These are phyloP conservation scores for Eupithecia vulgata DNA, from an alignment of 2,888 invertebrate species.

Conservation along the genomic window DNA sequence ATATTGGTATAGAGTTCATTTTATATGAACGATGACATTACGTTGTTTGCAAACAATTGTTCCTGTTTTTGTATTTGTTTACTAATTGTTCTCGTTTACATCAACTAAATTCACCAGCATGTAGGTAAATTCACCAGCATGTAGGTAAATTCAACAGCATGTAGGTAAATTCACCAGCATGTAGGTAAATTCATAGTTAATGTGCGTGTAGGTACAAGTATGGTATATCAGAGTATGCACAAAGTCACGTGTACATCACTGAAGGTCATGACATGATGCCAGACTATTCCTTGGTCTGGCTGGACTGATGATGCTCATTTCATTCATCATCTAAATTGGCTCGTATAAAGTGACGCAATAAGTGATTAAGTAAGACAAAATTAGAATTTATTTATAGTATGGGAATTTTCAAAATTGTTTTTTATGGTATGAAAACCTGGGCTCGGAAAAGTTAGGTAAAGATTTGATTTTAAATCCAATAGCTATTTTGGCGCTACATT, in stretches of 20 bases:
- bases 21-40: no score
- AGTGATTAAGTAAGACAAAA: not conserved
- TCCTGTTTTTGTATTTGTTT: not conserved
- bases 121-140: no score
- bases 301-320: slow-evolving; percentile 6
- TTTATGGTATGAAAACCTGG: not conserved
- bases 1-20: no score
- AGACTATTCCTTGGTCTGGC: slow-evolving; percentile 14
- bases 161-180: no score
- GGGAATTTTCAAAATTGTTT: not conserved
- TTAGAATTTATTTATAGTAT: not conserved
- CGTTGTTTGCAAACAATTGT: not conserved
- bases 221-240: not conserved
- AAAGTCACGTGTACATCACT: slow-evolving; percentile 18
- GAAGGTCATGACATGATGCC: slow-evolving; percentile 27
- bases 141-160: no score
- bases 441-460: not conserved
- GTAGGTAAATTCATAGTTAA: not conserved
- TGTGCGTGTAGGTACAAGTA: not conserved
- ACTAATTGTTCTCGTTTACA: not conserved
- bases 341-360: slow-evolving; percentile 17
- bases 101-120: not conserved
- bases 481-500: not conserved
- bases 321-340: slow-evolving; percentile 14
- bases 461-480: not conserved